Evolutionary conservation across 2,888 invertebrate genomes (phyloP).

Genomic region (Nomada fucata): DNA sequence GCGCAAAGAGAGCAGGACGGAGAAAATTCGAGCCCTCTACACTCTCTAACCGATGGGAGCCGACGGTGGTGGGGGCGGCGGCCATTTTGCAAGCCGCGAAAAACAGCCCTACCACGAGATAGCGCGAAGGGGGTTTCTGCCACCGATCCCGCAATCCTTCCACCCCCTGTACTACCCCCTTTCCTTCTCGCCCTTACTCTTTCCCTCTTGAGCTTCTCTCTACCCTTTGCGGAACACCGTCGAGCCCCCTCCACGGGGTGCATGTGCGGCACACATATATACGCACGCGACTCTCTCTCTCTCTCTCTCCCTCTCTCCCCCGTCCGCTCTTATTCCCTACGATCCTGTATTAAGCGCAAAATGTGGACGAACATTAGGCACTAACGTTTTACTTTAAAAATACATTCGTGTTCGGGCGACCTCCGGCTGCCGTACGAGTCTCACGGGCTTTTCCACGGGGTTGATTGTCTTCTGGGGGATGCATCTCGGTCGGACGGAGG

Average conservation of each 20-base stretch:
- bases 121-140: conserved; percentile 73
- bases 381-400: conserved; percentile 72
- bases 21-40: conserved; percentile 82
- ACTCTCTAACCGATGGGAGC: conserved; percentile 67
- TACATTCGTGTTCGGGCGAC: conserved; percentile 67
- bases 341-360: conserved; percentile 78
- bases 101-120: conserved; percentile 83
- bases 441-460: conserved; percentile 49
- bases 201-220: conserved; percentile 48
- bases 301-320: conserved; percentile 32
- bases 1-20: conserved; percentile 83
- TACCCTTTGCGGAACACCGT: conserved; percentile 40
- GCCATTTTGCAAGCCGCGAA: conserved; percentile 84
- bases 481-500: conserved; percentile 43
- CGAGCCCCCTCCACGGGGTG: conserved; percentile 37
- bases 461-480: conserved; percentile 48
- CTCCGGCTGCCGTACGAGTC: conserved; percentile 46
- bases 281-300: conserved; percentile 13
- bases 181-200: conserved; percentile 55
- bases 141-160: conserved; percentile 62
- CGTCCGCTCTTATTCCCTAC: conserved; percentile 63
- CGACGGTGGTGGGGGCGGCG: conserved; percentile 79
- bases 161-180: conserved; percentile 17
- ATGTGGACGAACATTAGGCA: conserved; percentile 79
- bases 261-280: conserved; percentile 18